Percentiles rank a stretch among this genome's conserved stretches.
phyloP scores from a whole-genome alignment of 2,888 invertebrate species.

The Perizoma affinitatum region DNA sequence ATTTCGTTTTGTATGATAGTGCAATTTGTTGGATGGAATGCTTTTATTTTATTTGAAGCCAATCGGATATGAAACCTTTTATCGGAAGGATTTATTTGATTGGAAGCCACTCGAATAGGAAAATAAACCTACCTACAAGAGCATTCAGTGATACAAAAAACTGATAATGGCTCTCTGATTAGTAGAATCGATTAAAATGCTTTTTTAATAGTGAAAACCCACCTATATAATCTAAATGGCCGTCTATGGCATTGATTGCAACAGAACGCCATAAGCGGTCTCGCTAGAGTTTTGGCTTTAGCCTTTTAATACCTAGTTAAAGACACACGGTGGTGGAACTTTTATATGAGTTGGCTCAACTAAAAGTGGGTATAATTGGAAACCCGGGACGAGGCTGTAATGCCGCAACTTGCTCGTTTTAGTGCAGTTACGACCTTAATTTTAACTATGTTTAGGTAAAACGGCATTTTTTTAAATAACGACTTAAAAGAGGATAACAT shows the following conservation, averaged over 20 bases:
- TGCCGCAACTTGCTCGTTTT: conserved; percentile 49
- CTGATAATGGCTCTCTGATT: conserved; percentile 33
- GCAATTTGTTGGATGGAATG: conserved; percentile 26
- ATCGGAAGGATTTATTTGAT: conserved; percentile 25
- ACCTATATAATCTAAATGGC: conserved; percentile 40
- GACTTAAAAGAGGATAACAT: conserved; percentile 9
- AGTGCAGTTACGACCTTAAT: conserved; percentile 62
- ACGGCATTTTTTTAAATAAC: conserved; percentile 38
- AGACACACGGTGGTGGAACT: conserved; percentile 71
- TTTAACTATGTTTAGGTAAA: conserved; percentile 53
- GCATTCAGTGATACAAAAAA: conserved; percentile 35
- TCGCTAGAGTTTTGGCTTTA: conserved; percentile 44
- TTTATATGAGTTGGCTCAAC: conserved; percentile 79
- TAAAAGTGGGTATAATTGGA: conserved; percentile 78
- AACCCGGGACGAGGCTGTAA: conserved; percentile 65
- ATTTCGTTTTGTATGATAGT: conserved; percentile 34
- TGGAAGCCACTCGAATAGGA: conserved; percentile 23
- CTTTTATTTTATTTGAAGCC: conserved; percentile 28
- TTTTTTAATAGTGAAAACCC: conserved; percentile 39
- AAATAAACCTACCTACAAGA: conserved; percentile 14
- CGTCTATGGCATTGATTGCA: conserved; percentile 37
- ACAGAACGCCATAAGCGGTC: conserved; percentile 29
- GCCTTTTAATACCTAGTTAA: conserved; percentile 53
- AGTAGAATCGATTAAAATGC: conserved; percentile 40
- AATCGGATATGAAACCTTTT: conserved; percentile 28